Conservation (phyloP, 2,113 vertebrate species). For the Cisticola juncidis region DNA sequence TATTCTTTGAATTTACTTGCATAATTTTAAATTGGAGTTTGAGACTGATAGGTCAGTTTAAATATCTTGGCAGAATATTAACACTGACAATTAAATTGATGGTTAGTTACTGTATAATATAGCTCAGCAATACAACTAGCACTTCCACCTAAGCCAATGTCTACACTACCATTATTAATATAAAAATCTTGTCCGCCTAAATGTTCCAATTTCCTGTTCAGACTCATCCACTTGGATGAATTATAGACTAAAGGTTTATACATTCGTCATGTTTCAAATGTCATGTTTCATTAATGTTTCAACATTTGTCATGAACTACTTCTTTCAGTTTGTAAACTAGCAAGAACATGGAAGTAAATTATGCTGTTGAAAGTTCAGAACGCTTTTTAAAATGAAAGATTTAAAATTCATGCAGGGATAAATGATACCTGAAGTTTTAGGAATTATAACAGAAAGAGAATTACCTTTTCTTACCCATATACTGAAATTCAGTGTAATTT, state of each 20-base stretch:
- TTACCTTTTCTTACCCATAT: not conserved
- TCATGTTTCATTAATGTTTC: not conserved
- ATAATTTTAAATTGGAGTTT: not conserved
- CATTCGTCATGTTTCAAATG: not conserved
- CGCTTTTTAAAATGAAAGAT: not conserved
- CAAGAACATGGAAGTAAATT: not conserved
- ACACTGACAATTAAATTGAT: not conserved
- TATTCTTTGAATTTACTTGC: not conserved
- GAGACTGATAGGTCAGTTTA: not conserved
- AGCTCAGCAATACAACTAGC: not conserved
- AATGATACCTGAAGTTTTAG: not conserved
- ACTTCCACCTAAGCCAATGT: not conserved
- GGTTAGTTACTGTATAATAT: not conserved
- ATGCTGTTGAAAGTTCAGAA: not conserved
- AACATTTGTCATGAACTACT: not conserved
- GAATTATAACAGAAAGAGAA: not conserved
- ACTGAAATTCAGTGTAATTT: not conserved
- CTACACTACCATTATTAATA: not conserved
- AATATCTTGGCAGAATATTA: not conserved
- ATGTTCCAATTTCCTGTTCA: not conserved
- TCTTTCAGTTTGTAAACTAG: not conserved
- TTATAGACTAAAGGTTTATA: not conserved
- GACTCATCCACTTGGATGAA: not conserved
- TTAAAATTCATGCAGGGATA: not conserved
- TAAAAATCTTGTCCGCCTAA: not conserved